Conservation (phyloP, 2,113 vertebrate species). For the Equus quagga region DNA sequence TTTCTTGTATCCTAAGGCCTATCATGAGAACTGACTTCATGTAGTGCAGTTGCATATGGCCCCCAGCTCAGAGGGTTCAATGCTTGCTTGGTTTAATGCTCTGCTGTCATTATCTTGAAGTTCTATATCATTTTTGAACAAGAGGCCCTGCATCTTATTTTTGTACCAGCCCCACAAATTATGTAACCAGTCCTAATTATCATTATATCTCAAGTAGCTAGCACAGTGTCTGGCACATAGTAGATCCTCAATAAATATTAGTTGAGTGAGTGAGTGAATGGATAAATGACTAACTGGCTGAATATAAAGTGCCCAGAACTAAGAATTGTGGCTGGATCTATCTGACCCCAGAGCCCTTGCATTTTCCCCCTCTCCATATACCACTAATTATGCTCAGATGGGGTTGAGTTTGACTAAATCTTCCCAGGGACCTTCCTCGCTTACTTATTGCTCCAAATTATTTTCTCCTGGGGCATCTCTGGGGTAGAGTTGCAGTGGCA, state of each 20-base stretch:
- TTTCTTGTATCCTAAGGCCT: background rate
- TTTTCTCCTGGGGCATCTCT: conserved; percentile 76
- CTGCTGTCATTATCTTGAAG: background rate
- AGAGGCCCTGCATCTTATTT: background rate
- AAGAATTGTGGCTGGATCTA: background rate
- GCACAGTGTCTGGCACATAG: background rate
- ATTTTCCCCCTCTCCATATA: background rate
- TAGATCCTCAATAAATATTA: background rate
- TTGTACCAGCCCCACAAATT: background rate
- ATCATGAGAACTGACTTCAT: background rate
- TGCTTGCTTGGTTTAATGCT: background rate
- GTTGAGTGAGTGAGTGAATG: background rate
- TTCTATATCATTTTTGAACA: background rate
- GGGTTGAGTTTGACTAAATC: conserved; percentile 66
- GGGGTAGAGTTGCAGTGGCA: conserved; percentile 81
- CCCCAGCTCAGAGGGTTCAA: background rate
- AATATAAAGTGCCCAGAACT: background rate
- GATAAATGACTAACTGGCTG: background rate
- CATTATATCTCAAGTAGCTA: background rate
- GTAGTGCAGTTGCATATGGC: background rate
- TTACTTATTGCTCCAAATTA: conserved; percentile 80
- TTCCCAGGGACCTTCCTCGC: conserved; percentile 80
- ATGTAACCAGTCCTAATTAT: background rate
- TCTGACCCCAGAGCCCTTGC: background rate
- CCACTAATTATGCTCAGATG: background rate